These are phyloP conservation scores for Dryobates pubescens DNA, from an alignment of 2,797 vertebrate species.

Conservation along the genomic window DNA sequence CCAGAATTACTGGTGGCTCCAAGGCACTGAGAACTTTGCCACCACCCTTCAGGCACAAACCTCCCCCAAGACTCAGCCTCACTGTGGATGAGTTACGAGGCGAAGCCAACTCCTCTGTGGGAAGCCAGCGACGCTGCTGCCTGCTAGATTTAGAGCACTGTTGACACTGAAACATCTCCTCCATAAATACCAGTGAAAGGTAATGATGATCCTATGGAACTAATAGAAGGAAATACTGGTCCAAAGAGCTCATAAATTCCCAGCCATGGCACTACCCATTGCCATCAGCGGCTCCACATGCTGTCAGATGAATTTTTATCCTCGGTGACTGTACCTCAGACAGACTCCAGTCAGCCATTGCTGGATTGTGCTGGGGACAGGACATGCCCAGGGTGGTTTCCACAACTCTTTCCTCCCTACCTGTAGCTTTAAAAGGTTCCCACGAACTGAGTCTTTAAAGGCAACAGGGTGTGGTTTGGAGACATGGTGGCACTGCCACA, in stretches of 20 bases:
- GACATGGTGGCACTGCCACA: neutral
- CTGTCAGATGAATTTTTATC: neutral
- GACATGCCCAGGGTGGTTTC: neutral
- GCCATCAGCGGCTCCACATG: neutral
- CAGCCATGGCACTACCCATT: neutral
- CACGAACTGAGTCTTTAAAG: neutral
- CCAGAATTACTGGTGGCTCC: rapidly evolving
- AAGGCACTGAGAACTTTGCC: neutral
- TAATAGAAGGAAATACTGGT: neutral
- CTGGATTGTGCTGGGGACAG: neutral
- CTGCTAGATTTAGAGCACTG: neutral
- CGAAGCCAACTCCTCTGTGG: neutral
- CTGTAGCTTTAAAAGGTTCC: neutral
- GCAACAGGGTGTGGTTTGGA: neutral
- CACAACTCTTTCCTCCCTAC: neutral
- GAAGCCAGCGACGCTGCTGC: neutral
- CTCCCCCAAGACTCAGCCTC: rapidly evolving
- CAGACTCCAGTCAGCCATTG: neutral
- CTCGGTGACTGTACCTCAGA: neutral
- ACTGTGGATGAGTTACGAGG: rapidly evolving
- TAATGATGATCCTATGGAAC: neutral
- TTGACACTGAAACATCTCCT: neutral
- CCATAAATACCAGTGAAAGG: neutral
- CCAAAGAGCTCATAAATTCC: neutral
- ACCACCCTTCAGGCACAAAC: neutral